Conservation (phyloP, 2,888 invertebrate species). For the Sminthurides aquaticus region DNA sequence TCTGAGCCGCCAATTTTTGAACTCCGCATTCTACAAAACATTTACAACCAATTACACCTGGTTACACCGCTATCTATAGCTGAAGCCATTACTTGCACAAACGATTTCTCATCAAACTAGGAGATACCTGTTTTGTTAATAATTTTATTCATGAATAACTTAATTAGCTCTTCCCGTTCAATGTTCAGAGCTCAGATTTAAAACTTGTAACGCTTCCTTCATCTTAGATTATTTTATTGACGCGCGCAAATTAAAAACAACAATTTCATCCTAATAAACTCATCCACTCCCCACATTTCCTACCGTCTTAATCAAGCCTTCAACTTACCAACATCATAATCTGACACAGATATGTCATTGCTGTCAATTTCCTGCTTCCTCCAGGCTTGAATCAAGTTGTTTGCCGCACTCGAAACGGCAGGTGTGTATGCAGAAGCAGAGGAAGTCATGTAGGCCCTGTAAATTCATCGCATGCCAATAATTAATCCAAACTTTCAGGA, state of each 20-base stretch:
- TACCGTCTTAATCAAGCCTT: background rate
- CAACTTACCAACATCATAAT: constrained; percentile 39
- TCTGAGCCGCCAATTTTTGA: constrained; percentile 56
- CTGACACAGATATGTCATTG: constrained; percentile 42
- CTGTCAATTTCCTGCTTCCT: constrained; percentile 37
- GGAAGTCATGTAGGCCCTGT: constrained; percentile 7
- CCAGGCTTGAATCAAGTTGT: constrained; percentile 34
- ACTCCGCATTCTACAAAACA: constrained; percentile 58
- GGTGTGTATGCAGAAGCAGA: constrained; percentile 17
- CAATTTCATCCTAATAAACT: no score
- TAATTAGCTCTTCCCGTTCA: no score
- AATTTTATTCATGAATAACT: no score
- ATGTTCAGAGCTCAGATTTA: no score
- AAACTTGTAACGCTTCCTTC: no score
- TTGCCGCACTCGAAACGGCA: constrained; percentile 15
- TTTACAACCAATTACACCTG: background rate
- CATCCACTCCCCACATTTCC: no score
- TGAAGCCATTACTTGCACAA: background rate
- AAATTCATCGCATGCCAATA: background rate
- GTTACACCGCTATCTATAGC: background rate
- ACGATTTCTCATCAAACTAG: no score
- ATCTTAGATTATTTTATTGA: no score
- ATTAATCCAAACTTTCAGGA: background rate
- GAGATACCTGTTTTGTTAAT: no score
- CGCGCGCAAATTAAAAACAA: no score